A percentile compares a stretch with the other conserved stretches of the same genome.
phyloP scores from a whole-genome alignment of 2,888 invertebrate genomes.

The Limnephilus rhombicus region DNA sequence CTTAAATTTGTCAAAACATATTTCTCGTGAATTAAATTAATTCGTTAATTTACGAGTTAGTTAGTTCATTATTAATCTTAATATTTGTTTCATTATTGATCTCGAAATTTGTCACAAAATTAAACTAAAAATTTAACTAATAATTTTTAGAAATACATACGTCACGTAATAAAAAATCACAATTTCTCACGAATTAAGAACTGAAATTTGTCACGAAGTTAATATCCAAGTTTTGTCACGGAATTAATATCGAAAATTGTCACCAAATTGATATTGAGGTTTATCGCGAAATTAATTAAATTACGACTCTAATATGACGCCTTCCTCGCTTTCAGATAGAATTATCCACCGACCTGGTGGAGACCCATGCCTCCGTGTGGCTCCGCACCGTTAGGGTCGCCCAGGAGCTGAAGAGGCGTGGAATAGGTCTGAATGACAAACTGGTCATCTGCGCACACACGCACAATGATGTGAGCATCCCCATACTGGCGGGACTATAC shows the following conservation, averaged over 20 bases:
- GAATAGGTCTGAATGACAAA: conserved; percentile 72
- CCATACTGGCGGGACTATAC: conserved; percentile 74
- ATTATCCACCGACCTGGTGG: conserved; percentile 64
- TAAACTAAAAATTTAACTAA: too few species aligned
- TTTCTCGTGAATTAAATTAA: not conserved
- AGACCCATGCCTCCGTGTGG: conserved; percentile 71
- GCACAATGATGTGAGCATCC: conserved; percentile 73
- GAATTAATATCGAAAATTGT: not conserved
- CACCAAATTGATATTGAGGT: not conserved
- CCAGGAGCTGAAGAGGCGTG: conserved; percentile 71
- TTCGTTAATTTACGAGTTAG: too few species aligned
- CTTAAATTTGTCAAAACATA: not conserved
- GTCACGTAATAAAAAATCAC: too few species aligned
- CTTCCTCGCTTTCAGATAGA: conserved; percentile 66
- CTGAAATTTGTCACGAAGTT: too few species aligned
- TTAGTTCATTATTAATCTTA: too few species aligned
- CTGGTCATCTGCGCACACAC: conserved; percentile 74
- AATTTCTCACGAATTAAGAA: too few species aligned
- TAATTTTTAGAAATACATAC: too few species aligned
- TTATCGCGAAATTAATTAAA: too few species aligned
- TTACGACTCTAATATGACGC: too few species aligned
- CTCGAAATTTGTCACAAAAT: not conserved
- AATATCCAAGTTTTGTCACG: too few species aligned
- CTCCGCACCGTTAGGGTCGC: conserved; percentile 73
- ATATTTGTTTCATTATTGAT: too few species aligned